Percentiles rank a stretch among this genome's conserved stretches.
phyloP scores from a whole-genome alignment of 2,113 vertebrate species.

The Centropristis striata region DNA sequence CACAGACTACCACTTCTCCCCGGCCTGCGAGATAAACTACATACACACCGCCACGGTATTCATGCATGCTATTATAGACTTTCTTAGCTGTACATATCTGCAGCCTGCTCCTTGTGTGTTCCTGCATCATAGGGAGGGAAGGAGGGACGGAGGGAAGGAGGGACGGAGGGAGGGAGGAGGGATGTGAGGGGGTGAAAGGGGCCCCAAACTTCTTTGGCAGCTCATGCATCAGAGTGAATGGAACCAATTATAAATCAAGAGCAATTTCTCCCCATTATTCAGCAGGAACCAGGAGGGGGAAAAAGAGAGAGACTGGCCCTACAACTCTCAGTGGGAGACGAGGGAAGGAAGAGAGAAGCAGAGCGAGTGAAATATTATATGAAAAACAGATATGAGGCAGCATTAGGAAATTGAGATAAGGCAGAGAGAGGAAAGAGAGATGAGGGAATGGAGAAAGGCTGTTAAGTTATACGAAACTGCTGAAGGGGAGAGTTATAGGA shows the following conservation, averaged over 20 bases:
- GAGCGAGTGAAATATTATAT: slow-evolving; percentile 75
- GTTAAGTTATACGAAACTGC: slow-evolving; percentile 47
- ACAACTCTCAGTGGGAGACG: slow-evolving; percentile 72
- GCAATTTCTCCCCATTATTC: slow-evolving; percentile 88
- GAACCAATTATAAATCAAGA: slow-evolving; percentile 90
- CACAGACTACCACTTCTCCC: slow-evolving; percentile 65
- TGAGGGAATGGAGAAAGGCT: slow-evolving; percentile 56
- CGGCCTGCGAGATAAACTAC: slow-evolving; percentile 53
- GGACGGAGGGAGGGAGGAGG: slow-evolving; percentile 19
- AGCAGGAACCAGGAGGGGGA: slow-evolving; percentile 70
- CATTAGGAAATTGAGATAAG: slow-evolving; percentile 73
- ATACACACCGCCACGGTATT: slow-evolving; percentile 16
- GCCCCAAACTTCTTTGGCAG: slow-evolving; percentile 82
- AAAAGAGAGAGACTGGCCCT: slow-evolving; percentile 47
- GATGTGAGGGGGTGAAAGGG: slow-evolving; percentile 53
- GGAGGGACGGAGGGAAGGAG: slow-evolving; percentile 10
- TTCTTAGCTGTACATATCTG: slow-evolving; percentile 65
- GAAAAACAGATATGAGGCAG: slow-evolving; percentile 77
- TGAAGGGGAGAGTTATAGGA: slow-evolving; percentile 52
- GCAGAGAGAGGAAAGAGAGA: slow-evolving; percentile 24
- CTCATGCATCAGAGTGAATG: slow-evolving; percentile 87
- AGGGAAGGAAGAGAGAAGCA: slow-evolving; percentile 60
- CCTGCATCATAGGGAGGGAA: slow-evolving; percentile 45
- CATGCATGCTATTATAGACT: slow-evolving; percentile 51
- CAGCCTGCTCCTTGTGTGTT: slow-evolving; percentile 72